Evolutionary conservation across 2,888 invertebrate species (phyloP).

Genomic region (Chymomyza amoena): DNA sequence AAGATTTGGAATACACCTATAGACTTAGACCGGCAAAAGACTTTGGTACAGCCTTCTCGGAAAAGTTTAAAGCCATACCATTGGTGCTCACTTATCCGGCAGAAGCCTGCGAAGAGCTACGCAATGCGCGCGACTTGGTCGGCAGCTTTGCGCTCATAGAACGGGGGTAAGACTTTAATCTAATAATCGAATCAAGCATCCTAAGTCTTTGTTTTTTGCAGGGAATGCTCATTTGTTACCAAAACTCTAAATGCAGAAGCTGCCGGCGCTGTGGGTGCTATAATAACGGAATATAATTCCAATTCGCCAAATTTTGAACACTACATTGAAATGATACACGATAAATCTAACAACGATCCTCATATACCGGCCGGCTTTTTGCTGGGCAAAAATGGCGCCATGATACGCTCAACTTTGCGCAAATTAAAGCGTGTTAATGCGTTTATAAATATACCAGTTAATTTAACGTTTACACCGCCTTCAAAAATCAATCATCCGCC

Average conservation of each 20-base stretch:
- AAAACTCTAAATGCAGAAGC: slow-evolving; percentile 88
- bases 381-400: slow-evolving; percentile 89
- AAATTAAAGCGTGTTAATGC: slow-evolving; percentile 83
- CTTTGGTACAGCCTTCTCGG: slow-evolving; percentile 88
- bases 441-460: slow-evolving; percentile 89
- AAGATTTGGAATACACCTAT: slow-evolving; percentile 88
- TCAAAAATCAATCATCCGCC: slow-evolving; percentile 90
- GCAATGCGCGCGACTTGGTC: slow-evolving; percentile 84
- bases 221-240: slow-evolving; percentile 90
- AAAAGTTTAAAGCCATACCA: slow-evolving; percentile 82
- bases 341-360: slow-evolving; percentile 83
- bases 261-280: slow-evolving; percentile 88
- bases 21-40: slow-evolving; percentile 89
- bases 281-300: slow-evolving; percentile 85
- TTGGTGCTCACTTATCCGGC: slow-evolving; percentile 86
- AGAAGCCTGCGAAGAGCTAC: slow-evolving; percentile 85
- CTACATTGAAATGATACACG: slow-evolving; percentile 92
- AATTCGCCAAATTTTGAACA: slow-evolving; percentile 83
- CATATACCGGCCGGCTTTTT: slow-evolving; percentile 91
- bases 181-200: neutral
- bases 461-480: slow-evolving; percentile 87
- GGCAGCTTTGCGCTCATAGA: slow-evolving; percentile 89
- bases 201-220: slow-evolving; percentile 74
- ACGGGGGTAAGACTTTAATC: slow-evolving; percentile 83
- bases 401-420: slow-evolving; percentile 85